Percentiles rank a stretch among this genome's conserved stretches.
phyloP scores from a whole-genome alignment of 1,140 invertebrate genomes.

The Panonychus citri region DNA sequence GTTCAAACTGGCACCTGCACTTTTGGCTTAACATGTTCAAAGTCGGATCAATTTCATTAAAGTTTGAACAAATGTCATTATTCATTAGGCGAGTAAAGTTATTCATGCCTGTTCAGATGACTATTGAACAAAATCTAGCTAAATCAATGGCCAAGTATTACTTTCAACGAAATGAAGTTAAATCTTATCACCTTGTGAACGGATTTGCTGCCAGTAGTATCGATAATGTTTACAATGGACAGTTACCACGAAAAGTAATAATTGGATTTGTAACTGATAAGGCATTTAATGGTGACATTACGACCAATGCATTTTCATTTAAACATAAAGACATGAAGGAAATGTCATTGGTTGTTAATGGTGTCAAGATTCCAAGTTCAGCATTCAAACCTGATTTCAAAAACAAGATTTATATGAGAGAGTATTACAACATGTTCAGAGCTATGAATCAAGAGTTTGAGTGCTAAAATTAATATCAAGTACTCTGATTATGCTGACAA shows the following conservation, averaged over 20 bases:
- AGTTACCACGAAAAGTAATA: background rate
- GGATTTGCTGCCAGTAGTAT: background rate
- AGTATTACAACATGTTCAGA: background rate
- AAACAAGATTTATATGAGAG: background rate
- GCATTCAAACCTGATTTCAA: background rate
- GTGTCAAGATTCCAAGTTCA: background rate
- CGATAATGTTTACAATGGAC: background rate
- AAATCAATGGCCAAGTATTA: background rate
- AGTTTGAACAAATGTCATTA: background rate
- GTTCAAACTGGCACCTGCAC: background rate
- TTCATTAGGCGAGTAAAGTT: background rate
- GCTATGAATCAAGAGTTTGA: background rate
- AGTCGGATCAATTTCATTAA: background rate
- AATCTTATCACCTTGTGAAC: background rate
- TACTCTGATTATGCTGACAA: background rate
- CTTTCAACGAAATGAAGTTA: background rate
- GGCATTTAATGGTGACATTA: background rate
- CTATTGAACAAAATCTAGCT: background rate
- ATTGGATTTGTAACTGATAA: background rate
- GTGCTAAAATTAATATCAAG: background rate
- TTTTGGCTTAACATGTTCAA: background rate
- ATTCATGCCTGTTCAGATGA: background rate
- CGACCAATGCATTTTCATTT: background rate
- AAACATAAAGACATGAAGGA: background rate
- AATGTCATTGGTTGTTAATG: background rate